These are phyloP conservation scores for Heliconius ethilla DNA, from an alignment of 2,888 invertebrate species.

Conservation along the genomic window DNA sequence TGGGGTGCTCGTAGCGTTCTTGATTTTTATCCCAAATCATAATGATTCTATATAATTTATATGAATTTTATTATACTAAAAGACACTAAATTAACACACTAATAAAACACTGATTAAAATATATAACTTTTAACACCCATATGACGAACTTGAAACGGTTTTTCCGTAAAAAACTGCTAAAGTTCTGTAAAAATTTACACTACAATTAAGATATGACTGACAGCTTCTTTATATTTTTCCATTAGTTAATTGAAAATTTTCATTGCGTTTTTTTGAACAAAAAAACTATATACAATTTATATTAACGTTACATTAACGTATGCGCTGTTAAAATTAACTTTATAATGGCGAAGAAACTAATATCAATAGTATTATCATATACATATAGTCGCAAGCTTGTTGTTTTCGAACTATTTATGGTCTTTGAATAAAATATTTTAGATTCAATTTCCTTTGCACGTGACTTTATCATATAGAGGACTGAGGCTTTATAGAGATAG, in stretches of 20 bases:
- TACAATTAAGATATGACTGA: too few species aligned
- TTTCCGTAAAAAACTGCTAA: conserved; percentile 37
- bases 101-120: neutral
- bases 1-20: neutral
- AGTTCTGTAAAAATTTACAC: conserved; percentile 20
- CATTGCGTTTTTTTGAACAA: neutral
- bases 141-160: conserved; percentile 29
- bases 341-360: neutral
- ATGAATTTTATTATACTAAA: conserved; percentile 20
- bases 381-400: neutral
- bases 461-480: neutral
- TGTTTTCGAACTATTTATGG: neutral
- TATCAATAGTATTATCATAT: conserved; percentile 12
- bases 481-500: conserved; percentile 14
- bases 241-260: neutral
- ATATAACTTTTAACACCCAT: conserved; percentile 3
- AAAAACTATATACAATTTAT: neutral
- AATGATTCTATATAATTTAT: neutral
- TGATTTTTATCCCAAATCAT: conserved; percentile 22
- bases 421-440: neutral
- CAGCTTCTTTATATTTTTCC: neutral
- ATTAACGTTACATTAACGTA: too few species aligned
- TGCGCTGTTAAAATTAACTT: neutral
- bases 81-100: conserved; percentile 17
- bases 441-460: conserved; percentile 5